Base-by-base conservation (phyloP, 1,140 invertebrate species). In the Zaprionus camerounensis region DNA sequence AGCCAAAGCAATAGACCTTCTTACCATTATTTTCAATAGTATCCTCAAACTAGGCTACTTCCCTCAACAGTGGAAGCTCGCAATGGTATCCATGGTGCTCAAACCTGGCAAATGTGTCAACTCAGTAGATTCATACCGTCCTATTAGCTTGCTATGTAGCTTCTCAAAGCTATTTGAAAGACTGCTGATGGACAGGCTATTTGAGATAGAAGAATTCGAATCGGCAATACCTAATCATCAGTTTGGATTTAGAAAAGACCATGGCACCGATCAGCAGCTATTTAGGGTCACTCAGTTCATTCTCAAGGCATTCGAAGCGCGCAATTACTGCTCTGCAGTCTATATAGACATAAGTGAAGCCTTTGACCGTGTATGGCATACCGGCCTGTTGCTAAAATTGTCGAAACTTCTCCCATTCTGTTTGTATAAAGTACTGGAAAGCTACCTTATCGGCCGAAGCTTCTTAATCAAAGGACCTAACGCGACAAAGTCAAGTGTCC, bases 121-220 rank as follows among this genome's bases (percentile, higher is more conserved):
- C 1, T 44, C 61, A 1, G 70, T 38, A 0, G 17, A 2, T 0
- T 76, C 74, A 0, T 76, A 72, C 1, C 4, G 69, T 1, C 74
- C 69, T 0, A 71, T 72, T 0, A 76, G 69, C 12, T 34, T 76
- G 0, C 24, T 72, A 0, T 6, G 56, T 0, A 63, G 61, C 0
- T 28, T 76, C 3, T 65, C 68, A 0, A 76, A 76, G 6, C 0
- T 76, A 0, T 61, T 76, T 20, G 74, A 76, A 15, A 72, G 17
- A 5, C 12, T 76, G 0, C 12, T 76, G 0, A 26, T 67, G 22
- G 2, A 7, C 2, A 34, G 74, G 7, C 20, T 76, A 0, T 44
- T 71, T 1, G 44, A 59, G 12, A 1, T n/a, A n/a, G 41, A 44
- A 5, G n/a, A 44, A 5, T 44, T 12, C 0, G 1, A 12, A 0